These are phyloP conservation scores for Halcyon senegalensis DNA, from an alignment of 2,113 vertebrate species.

Conservation along the genomic window DNA sequence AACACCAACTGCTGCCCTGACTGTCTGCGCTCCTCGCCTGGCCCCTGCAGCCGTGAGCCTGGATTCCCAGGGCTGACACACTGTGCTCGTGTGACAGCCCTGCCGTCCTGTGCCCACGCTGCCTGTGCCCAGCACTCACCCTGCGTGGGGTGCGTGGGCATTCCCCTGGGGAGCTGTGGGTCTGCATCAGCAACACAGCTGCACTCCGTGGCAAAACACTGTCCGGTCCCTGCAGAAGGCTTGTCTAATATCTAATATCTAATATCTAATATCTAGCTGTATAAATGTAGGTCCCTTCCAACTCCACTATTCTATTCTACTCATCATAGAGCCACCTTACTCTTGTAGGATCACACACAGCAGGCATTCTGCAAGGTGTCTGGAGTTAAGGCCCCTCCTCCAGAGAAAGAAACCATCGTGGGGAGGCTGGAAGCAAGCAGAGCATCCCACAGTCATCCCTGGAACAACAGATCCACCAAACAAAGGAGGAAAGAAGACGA, in stretches of 20 bases:
- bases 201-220: background rate
- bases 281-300: background rate
- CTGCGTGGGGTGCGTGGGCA: rapidly evolving
- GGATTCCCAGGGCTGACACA: background rate
- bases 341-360: background rate
- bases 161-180: background rate
- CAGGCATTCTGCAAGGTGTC: background rate
- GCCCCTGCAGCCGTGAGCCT: background rate
- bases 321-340: background rate
- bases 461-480: background rate
- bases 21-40: rapidly evolving
- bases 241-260: background rate
- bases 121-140: background rate
- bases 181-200: background rate
- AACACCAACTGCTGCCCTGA: background rate
- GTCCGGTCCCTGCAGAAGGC: background rate
- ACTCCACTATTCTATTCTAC: background rate
- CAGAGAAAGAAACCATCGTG: background rate
- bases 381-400: background rate
- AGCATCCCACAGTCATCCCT: background rate
- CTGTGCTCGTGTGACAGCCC: background rate
- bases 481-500: background rate
- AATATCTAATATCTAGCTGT: background rate
- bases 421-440: background rate
- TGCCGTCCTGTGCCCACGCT: background rate